phyloP scores from a whole-genome alignment of 1,140 invertebrate genomes.

The Arctopsyche grandis region DNA sequence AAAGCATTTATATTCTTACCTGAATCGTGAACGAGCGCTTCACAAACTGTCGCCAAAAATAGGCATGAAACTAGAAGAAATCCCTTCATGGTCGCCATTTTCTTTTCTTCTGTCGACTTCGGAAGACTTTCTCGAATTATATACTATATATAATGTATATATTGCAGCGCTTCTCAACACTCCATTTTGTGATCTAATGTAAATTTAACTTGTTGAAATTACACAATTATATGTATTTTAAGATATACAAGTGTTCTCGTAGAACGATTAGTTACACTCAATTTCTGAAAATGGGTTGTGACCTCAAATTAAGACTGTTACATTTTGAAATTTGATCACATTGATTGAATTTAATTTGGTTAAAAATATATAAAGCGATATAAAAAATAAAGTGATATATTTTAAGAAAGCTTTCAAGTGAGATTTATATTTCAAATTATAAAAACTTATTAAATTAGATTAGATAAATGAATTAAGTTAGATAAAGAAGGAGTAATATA shows the following conservation, averaged over 20 bases:
- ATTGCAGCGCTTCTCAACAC: not conserved
- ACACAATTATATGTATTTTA: too few species aligned
- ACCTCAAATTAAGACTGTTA: not conserved
- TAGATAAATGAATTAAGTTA: too few species aligned
- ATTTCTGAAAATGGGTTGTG: constrained; percentile 28
- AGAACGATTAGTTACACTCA: constrained; percentile 23
- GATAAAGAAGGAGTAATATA: too few species aligned
- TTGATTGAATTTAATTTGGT: too few species aligned
- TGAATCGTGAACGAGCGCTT: constrained; percentile 27
- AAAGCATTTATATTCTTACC: not conserved
- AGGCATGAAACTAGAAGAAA: not conserved
- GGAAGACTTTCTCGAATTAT: not conserved
- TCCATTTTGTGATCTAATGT: not conserved
- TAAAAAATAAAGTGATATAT: too few species aligned
- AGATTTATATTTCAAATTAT: too few species aligned
- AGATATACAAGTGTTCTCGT: not conserved
- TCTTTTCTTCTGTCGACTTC: not conserved
- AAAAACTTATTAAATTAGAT: too few species aligned
- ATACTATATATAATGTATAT: not conserved
- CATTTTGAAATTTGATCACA: too few species aligned
- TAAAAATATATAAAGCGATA: too few species aligned
- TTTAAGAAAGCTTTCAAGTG: too few species aligned
- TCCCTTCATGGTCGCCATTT: not conserved
- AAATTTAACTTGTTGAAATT: not conserved
- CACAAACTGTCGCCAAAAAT: not conserved